Percentiles rank a stretch among this genome's conserved stretches.
Conservation (phyloP, 2,888 invertebrate genomes). For the Hypomecis atomaria region DNA sequence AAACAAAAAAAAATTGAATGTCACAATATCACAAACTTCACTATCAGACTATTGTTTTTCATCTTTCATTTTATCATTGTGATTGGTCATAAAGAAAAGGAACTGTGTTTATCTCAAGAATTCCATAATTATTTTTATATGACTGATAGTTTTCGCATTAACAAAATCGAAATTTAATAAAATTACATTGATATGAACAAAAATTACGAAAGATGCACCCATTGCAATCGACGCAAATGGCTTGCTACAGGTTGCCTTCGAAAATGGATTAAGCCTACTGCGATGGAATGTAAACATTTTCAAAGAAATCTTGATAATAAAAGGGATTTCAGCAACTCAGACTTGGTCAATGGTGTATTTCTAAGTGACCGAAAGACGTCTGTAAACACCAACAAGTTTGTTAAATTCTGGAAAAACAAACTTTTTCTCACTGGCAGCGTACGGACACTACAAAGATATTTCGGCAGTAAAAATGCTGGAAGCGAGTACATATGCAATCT, state of each 20-base stretch:
- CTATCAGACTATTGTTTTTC: neutral
- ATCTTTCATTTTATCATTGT: neutral
- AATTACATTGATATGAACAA: constrained; percentile 65
- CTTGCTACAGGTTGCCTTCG: constrained; percentile 77
- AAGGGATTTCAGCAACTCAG: constrained; percentile 72
- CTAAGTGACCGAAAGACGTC: constrained; percentile 70
- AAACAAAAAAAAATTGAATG: neutral
- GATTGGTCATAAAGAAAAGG: neutral
- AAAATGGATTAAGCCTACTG: constrained; percentile 76
- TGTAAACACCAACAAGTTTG: constrained; percentile 73
- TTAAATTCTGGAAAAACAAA: constrained; percentile 81
- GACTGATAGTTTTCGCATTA: neutral
- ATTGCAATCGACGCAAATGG: constrained; percentile 80
- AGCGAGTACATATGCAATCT: constrained; percentile 67
- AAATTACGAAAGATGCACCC: constrained; percentile 78
- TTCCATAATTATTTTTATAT: constrained; percentile 2
- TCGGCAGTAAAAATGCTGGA: constrained; percentile 67
- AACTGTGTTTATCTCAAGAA: neutral
- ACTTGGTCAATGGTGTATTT: constrained; percentile 75
- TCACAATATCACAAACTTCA: neutral
- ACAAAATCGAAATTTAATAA: constrained; percentile 4
- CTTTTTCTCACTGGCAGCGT: constrained; percentile 76
- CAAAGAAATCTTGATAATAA: constrained; percentile 76
- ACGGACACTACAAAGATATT: constrained; percentile 75
- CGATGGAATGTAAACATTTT: constrained; percentile 80